Evolutionary conservation across 2,797 vertebrate genomes (phyloP), one percentile per base, ranked within the genome.

Genomic region (Gastrophryne carolinensis): DNA sequence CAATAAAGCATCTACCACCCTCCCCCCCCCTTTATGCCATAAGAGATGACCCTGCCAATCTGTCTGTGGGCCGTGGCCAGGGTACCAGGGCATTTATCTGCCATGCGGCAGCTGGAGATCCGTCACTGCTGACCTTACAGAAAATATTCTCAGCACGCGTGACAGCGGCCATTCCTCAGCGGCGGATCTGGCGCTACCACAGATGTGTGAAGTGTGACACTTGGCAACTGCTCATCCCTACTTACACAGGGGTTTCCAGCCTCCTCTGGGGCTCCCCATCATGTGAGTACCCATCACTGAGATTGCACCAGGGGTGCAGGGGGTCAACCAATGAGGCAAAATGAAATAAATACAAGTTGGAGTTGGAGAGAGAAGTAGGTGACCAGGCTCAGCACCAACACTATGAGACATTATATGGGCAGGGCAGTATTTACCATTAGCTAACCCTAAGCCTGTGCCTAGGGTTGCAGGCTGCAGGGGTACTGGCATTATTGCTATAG

Each of bases 121-220:
- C 82, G 76, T 86, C 86, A 86, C 3, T 75, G 78, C 80, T 85
- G 86, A 85, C 84, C 87, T 86, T 76, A 81, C 70, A 84, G 79
- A 72, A 68, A 72, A 72, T 78, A 60, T 80, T 82, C 81, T 23
- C 71, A 77, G 80, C 76, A 82, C 70, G 78, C 73, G 72, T 86
- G 85, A 80, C 84, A 87, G 72, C 81, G 75, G 70, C 85, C 82
- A 84, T 87, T 86, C 81, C 80, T 86, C 79, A 83, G 75, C 54
- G 0, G 8, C 3, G 12, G 10, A 47, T 57, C 34, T 52, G 29
- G 67, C 17, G 21, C 58, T 19, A 19, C 74, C 21, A 30, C 35
- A 78, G 67, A 78, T 9, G 41, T 44, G 19, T 44, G n/a, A 44
- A 44, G 41, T 44, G 37, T 13, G 13, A 41, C 37, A 41, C n/a